A percentile compares a stretch with the other conserved stretches of the same genome.
Conservation (phyloP, 2,113 vertebrate species). For the Cyphomyrus plagiostoma region DNA sequence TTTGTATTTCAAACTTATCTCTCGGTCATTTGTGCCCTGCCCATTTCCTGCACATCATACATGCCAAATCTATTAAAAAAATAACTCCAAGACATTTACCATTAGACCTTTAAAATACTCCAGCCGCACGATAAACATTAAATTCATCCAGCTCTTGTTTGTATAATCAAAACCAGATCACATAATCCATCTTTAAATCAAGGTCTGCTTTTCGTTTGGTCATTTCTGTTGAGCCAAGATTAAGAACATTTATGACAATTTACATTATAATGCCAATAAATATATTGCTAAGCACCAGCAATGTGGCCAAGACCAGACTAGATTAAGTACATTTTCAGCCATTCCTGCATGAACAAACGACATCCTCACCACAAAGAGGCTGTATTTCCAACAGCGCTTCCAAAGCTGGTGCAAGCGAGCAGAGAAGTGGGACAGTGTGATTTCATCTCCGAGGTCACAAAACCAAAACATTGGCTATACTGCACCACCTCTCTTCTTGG, state of each 20-base stretch:
- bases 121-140: constrained; percentile 6
- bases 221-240: neutral
- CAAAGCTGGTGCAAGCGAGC: constrained; percentile 5
- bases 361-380: constrained; percentile 52
- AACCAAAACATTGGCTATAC: neutral
- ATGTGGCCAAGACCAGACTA: constrained; percentile 9
- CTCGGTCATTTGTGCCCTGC: neutral
- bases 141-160: constrained; percentile 1
- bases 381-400: constrained; percentile 47
- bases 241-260: constrained; percentile 22
- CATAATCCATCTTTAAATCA: constrained; percentile 7
- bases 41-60: constrained; percentile 7
- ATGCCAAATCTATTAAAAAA: constrained; percentile 11
- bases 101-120: constrained; percentile 1
- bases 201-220: neutral
- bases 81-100: constrained; percentile 4
- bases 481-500: neutral
- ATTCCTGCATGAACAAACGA: constrained; percentile 41
- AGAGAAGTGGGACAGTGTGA: constrained; percentile 17
- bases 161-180: constrained; percentile 11
- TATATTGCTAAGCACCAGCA: constrained; percentile 12
- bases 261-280: constrained; percentile 3
- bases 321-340: constrained; percentile 55
- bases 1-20: neutral
- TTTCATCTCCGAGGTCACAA: neutral